These are phyloP conservation scores for Pheosia gnoma DNA, from an alignment of 2,888 invertebrate genomes.

Conservation along the genomic window DNA sequence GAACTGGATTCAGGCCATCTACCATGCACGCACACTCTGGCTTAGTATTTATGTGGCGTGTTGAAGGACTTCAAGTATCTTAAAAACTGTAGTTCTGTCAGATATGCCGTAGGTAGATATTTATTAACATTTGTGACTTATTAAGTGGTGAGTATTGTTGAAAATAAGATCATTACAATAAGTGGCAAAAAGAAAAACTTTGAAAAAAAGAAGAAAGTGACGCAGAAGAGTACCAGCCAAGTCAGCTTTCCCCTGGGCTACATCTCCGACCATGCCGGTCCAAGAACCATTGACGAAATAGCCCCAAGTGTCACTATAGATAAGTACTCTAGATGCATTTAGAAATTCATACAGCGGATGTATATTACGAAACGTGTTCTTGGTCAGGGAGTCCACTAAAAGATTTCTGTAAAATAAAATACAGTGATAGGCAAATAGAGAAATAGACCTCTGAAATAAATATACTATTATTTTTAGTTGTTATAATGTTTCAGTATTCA, in stretches of 20 bases:
- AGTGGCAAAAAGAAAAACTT: not conserved
- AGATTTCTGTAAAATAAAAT: slow-evolving; percentile 45
- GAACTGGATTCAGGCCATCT: too few species aligned
- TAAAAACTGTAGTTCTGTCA: too few species aligned
- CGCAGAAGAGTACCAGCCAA: slow-evolving; percentile 49
- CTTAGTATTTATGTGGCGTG: too few species aligned
- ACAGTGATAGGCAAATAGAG: too few species aligned
- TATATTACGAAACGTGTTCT: slow-evolving; percentile 46
- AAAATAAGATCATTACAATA: not conserved
- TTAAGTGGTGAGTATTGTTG: not conserved
- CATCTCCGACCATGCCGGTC: slow-evolving; percentile 63
- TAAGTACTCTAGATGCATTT: slow-evolving; percentile 51
- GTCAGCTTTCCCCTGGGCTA: slow-evolving; percentile 57
- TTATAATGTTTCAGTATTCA: too few species aligned
- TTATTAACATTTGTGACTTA: too few species aligned
- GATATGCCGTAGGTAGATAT: too few species aligned
- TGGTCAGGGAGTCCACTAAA: slow-evolving; percentile 46
- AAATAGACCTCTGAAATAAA: too few species aligned
- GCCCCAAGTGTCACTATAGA: slow-evolving; percentile 62
- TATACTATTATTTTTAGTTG: too few species aligned
- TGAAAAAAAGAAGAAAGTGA: too few species aligned
- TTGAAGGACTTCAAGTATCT: too few species aligned
- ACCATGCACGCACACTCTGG: too few species aligned
- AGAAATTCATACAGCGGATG: slow-evolving; percentile 55
- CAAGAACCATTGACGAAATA: slow-evolving; percentile 59